These are phyloP conservation scores for Spisula subtruncata DNA, from an alignment of 2,888 invertebrate species.

Conservation along the genomic window DNA sequence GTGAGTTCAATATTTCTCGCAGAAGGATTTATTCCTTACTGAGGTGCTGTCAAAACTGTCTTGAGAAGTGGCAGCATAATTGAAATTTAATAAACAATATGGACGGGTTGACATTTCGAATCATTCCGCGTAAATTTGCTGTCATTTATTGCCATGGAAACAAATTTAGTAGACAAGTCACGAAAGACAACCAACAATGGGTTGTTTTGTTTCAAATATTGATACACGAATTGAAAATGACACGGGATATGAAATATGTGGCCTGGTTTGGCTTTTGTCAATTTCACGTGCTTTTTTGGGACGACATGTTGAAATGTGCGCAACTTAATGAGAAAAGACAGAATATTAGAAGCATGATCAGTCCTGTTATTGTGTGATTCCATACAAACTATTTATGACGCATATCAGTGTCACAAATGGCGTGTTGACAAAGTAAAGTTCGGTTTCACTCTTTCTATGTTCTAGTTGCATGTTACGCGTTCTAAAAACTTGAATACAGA, in stretches of 20 bases:
- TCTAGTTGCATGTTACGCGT: too few relatives aligned
- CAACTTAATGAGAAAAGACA: too few relatives aligned
- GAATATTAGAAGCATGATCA: too few relatives aligned
- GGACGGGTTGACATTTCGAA: slow-evolving; percentile 12
- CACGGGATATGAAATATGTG: background rate
- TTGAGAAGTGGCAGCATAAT: background rate
- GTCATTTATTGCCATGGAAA: slow-evolving; percentile 24
- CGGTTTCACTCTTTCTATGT: too few relatives aligned
- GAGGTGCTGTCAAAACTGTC: background rate
- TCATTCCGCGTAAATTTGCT: background rate
- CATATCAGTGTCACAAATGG: too few relatives aligned
- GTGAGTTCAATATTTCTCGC: background rate
- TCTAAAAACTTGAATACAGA: too few relatives aligned
- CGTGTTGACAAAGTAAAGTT: too few relatives aligned
- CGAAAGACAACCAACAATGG: background rate
- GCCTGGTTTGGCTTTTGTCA: background rate
- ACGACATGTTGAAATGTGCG: too few relatives aligned
- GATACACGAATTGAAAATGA: too few relatives aligned
- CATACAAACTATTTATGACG: too few relatives aligned
- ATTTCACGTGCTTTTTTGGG: background rate
- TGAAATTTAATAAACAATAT: slow-evolving; percentile 18
- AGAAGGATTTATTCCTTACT: background rate
- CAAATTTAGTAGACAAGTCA: slow-evolving; percentile 7
- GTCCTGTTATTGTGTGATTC: too few relatives aligned
- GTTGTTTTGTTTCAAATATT: too few relatives aligned